Base-by-base conservation (phyloP, 1,140 invertebrate genomes). In the Nylanderia fulva region DNA sequence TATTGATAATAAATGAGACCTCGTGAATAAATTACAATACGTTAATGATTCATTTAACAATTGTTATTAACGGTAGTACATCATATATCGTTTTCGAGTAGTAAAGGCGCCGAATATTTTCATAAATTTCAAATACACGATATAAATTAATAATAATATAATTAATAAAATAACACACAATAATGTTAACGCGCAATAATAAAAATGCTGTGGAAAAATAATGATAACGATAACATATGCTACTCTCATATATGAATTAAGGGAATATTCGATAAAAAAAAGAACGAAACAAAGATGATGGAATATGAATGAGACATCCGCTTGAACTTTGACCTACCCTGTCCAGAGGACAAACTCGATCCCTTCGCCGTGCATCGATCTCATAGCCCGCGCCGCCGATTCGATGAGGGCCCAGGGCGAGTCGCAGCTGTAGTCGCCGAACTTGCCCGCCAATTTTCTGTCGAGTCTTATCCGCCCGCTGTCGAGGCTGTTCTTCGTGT, bases 281-380 rank as follows among this genome's bases (percentile, higher is more conserved):
- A 72, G 58, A 74, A 36, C 6, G 3, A 45, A 48, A 0, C 15
- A 48, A 48, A 18, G 4, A 15, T 48, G 0, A 15, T 48, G 15
- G 15, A 15, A 18, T 48, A 4, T 18, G 18, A 48, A 48, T 48
- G 8, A 42, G 9, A 42, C 39, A 42, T n/a, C 39, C 39, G 7
- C 9, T 42, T 42, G 2, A 42, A 42, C 8, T 75, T 24, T 18
- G 7, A 92, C 91, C 82, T 95, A 98, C 98, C 98, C 98, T 24
- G 98, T 99, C 98, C 98, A 99, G 8, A 99, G 94, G 18, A 99
- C 97, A 92, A 99, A 99, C 94, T 98, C 98, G 36, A 98, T 97
- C 90, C 98, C 97, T 91, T 98, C 96, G 8, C 97, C 96, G 88
- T 97, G 97, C 84, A 97, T 96, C 52, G 96, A 96, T 92, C 96